Evolutionary conservation across 1,140 invertebrate species (phyloP), one percentile per base, ranked within the genome.

Genomic region (Cotesia typhae): DNA sequence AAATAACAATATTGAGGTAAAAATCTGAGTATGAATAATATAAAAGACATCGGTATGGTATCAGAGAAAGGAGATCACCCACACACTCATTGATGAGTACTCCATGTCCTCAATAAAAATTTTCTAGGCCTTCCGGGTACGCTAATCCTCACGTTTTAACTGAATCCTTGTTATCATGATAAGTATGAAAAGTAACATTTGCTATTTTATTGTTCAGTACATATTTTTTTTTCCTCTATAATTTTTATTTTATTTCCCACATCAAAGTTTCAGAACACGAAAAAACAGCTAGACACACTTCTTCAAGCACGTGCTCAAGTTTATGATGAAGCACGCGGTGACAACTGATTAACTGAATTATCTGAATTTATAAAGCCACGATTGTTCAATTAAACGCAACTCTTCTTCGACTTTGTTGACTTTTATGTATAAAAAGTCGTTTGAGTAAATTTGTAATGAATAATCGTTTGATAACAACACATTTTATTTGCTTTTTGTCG

Each of bases 291-390:
- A 47, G 41, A 47, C 41, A 7, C 4, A 10, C 10, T 47, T 9
- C 6, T 47, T 9, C 38, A 55, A 64, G 61, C 14, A 55, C 57
- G n/a, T 57, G 53, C 63, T 55, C 35, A 17, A 71, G 36, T 55
- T 36, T 51, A 17, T 52, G 35, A 61, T 63, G 47, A 71, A 63
- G 59, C 20, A 57, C 53, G 3, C 20, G 12, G 53, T n/a, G 14
- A n/a, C 53, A 57, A 57, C n/a, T 20, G 20, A 20, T 57, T 20
- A 20, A 57, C 53, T 57, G 53, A 20, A 20, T 57, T 20, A 20
- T 20, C 53, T 57, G 53, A 20, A 57, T 57, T 57, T 20, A 57
- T 14, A 6, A 57, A n/a, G 12, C 53, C 12, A n/a, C 53, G 6
- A 20, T 20, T 20, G 20, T 14, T 14, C 12, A n/a, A 57, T 20